Evolutionary conservation across 2,113 vertebrate genomes (phyloP), one percentile per base, ranked within the genome.

Genomic region (Bombycilla garrulus): DNA sequence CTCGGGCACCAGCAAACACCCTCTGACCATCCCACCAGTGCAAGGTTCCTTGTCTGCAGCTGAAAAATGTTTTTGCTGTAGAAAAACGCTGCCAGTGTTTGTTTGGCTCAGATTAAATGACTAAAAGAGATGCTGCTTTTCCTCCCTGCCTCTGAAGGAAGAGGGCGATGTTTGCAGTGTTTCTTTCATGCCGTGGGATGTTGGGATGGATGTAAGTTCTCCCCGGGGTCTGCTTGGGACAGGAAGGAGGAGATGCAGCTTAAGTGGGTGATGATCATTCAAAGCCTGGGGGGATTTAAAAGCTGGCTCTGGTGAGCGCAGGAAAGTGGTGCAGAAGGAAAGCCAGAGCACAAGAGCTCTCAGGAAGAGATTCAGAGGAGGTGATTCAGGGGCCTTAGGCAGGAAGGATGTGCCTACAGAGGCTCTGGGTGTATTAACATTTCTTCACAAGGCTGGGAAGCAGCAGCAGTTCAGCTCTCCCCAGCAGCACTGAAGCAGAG

Each of bases 401-500:
- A 78, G 54, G 64, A 42, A 60, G 47, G 20, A 60, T 0, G 0
- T 69, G 67, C 12, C 44, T 12, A 4, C 7, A 60, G 3, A 7
- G n/a, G 31, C 45, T 90, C 26, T 65, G 18, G 8, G 26, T 56
- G 9, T 31, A 19, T 35, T 42, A n/a, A 26, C 6, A 57, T 36
- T 40, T 88, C 69, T 69, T 69, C 40, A 23, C 15, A 21, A 73
- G 45, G 35, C 48, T 69, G 44, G 45, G 44, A 19, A 72, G 11
- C 13, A 15, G 54, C 48, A 60, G 44, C 8, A 0, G 36, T 10
- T 71, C 65, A 35, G 64, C 33, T 69, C 18, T 86, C 20, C 35
- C n/a, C 47, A 58, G 38, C 61, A 69, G 81, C 7, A 26, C 51
- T 76, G 77, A 16, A 31, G 35, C n/a, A n/a, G n/a, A n/a, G n/a